A percentile compares a stretch with the other conserved stretches of the same genome.
These are phyloP conservation scores for Pelodytes ibericus DNA, from an alignment of 2,797 vertebrate species.

Conservation along the genomic window DNA sequence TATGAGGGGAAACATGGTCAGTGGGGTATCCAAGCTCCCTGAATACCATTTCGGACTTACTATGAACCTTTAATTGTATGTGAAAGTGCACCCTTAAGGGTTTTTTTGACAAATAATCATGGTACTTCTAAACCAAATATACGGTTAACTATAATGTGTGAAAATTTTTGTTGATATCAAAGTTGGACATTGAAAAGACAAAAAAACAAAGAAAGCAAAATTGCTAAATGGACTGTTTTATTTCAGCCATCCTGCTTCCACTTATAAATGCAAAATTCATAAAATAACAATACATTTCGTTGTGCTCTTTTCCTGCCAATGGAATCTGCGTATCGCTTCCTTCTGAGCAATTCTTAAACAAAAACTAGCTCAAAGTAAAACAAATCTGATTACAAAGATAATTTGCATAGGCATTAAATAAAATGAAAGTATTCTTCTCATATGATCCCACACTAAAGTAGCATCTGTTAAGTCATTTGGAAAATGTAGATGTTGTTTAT, in stretches of 20 bases:
- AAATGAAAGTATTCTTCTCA: background rate
- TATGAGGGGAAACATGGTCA: too few species aligned
- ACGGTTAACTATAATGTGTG: background rate
- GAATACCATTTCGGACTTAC: too few species aligned
- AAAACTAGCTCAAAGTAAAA: conserved; percentile 13
- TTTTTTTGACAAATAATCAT: too few species aligned
- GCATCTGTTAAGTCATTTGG: too few species aligned
- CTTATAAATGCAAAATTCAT: background rate
- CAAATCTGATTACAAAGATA: background rate
- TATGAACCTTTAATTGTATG: too few species aligned
- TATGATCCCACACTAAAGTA: background rate
- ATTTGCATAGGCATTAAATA: conserved; percentile 6
- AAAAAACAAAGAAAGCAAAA: background rate
- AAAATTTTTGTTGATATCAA: background rate
- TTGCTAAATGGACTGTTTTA: background rate
- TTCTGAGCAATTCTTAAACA: background rate
- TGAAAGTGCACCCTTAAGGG: too few species aligned
- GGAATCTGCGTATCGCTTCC: background rate
- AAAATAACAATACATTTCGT: background rate
- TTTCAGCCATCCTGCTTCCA: background rate
- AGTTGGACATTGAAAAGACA: background rate
- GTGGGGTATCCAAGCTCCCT: too few species aligned
- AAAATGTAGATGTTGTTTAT: too few species aligned
- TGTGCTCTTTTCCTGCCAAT: background rate
- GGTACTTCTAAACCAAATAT: background rate